Conservation (phyloP, 2,888 invertebrate genomes). For the Plagodis pulveraria region DNA sequence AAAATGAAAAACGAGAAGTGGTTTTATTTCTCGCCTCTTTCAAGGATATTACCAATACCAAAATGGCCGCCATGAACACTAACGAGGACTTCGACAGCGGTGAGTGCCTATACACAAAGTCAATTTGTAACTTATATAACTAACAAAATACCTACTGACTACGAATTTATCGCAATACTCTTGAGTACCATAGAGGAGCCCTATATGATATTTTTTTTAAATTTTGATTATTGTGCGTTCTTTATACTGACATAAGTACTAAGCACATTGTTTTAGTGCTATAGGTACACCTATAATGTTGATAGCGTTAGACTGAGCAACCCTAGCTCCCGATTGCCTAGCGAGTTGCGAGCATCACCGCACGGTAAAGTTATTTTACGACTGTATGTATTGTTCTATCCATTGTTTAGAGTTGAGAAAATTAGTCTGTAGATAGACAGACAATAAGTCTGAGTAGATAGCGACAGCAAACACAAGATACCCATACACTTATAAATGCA, state of each 20-base stretch:
- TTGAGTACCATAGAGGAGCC: too few relatives aligned
- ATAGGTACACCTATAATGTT: constrained; percentile 64
- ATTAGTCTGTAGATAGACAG: constrained; percentile 58
- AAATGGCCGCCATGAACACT: constrained; percentile 93
- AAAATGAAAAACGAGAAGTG: constrained; percentile 98
- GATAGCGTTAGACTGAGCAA: constrained; percentile 75
- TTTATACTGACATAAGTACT: constrained; percentile 41
- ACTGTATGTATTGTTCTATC: constrained; percentile 53
- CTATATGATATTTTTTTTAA: constrained; percentile 35
- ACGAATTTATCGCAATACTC: constrained; percentile 5
- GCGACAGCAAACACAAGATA: constrained; percentile 20
- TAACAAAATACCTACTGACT: constrained; percentile 10
- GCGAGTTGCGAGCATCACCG: constrained; percentile 74
- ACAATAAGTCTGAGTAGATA: constrained; percentile 54
- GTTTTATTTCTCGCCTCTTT: constrained; percentile 98
- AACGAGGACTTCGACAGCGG: constrained; percentile 95
- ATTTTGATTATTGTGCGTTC: constrained; percentile 54
- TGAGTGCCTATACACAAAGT: constrained; percentile 81
- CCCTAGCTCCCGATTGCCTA: constrained; percentile 73
- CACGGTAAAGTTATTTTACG: constrained; percentile 77
- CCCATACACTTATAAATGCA: constrained; percentile 18
- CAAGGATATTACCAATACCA: constrained; percentile 97
- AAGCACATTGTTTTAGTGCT: constrained; percentile 75
- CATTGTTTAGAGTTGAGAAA: constrained; percentile 51
- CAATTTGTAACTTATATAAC: too few relatives aligned